Conservation (phyloP, 2,888 invertebrate genomes). For the Xestobium rufovillosum region DNA sequence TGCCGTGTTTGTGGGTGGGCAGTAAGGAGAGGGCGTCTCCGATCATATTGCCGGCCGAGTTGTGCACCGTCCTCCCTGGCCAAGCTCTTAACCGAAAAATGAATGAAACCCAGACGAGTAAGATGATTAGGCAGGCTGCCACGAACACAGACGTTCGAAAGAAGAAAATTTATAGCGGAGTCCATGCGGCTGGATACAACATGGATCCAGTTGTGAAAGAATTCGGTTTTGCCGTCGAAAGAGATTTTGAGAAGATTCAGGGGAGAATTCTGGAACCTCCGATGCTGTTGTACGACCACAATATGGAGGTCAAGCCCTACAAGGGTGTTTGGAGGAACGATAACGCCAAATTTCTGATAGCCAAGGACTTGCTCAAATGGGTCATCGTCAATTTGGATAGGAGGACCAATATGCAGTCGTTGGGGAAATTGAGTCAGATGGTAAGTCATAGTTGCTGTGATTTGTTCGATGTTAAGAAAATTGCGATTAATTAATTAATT, state of each 20-base stretch:
- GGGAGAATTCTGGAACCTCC: conserved; percentile 79
- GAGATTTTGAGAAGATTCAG: conserved; percentile 64
- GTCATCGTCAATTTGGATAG: conserved; percentile 42
- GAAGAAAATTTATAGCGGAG: conserved; percentile 66
- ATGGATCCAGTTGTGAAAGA: conserved; percentile 55
- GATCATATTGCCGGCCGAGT: conserved; percentile 77
- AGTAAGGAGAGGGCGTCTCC: conserved; percentile 45
- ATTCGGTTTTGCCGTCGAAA: conserved; percentile 74
- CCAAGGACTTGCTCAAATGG: conserved; percentile 41
- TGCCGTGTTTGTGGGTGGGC: conserved; percentile 78
- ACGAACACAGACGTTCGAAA: conserved; percentile 70
- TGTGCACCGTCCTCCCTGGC: conserved; percentile 69
- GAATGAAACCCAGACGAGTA: conserved; percentile 71
- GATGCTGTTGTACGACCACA: conserved; percentile 55
- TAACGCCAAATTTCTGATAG: conserved; percentile 33
- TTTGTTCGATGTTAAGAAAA: too few relatives aligned
- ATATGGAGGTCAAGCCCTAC: conserved; percentile 25
- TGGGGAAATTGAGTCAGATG: conserved; percentile 30
- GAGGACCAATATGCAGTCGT: conserved; percentile 20
- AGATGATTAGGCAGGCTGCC: conserved; percentile 83
- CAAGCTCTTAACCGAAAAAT: conserved; percentile 73
- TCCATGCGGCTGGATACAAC: conserved; percentile 46
- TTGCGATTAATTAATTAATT: too few relatives aligned
- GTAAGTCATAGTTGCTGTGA: conserved; percentile 32
- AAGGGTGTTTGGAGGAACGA: conserved; percentile 45